Evolutionary conservation across 2,888 invertebrate genomes (phyloP), one percentile per base, ranked within the genome.

Genomic region (Clunio marinus): DNA sequence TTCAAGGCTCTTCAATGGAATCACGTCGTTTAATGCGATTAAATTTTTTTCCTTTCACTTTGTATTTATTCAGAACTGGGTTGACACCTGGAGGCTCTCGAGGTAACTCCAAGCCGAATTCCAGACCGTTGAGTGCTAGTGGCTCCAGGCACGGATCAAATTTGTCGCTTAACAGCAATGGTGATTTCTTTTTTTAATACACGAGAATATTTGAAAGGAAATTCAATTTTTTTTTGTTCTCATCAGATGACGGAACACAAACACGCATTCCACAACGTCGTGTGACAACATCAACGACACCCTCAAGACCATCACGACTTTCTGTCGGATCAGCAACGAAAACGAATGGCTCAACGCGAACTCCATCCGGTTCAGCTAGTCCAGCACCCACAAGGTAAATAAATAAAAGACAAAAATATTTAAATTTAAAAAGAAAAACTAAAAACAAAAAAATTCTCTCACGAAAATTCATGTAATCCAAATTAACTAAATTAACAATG

Each of bases 81-180:
- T 77, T 89, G 71, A 91, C 91, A 58, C 90, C 91, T 70, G 89
- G 88, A 74, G 89, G 89, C 65, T 89, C 89, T 66, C 78, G 82
- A 71, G 84, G 85, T 41, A 86, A 87, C 71, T 88, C 87, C 70
- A 85, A 94, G 75, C 93, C 94, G 51, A 86, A 88, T 70, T 93
- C 93, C 70, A 84, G 93, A 74, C 90, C 93, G 55, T 88, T 89
- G 32, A 92, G 93, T 72, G 83, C 94, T 73, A 85, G 90, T 70
- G 92, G 93, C 70, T 93, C 93, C 71, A 86, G 95, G 73, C 93
- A 95, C 76, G 95, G 95, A 72, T 96, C 96, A 57, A 94, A 92
- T 75, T 84, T 93, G 70, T 94, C 94, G 55, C 81, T 94, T 72
- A 93, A 93, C 77, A 91, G 92, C 77, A 91, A 91, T 77, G 92